Evolutionary conservation across 2,888 invertebrate genomes (phyloP), one percentile per base, ranked within the genome.

Genomic region (Nomada ruficornis): DNA sequence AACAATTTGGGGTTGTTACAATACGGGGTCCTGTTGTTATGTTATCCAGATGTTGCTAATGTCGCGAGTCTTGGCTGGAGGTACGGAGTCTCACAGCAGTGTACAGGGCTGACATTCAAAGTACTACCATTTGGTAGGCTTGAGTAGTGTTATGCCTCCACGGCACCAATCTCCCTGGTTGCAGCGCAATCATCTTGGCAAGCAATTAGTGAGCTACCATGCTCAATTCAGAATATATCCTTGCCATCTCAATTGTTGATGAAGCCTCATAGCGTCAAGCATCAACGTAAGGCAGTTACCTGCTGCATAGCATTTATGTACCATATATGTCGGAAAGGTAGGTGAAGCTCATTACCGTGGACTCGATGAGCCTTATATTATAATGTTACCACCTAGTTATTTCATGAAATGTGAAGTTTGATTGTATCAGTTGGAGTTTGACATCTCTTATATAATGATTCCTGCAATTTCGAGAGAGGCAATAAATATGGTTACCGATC

Each of bases 231-330:
- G 90, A 90, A 90, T 93, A 91, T 90, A 91, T 90, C 88, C 88
- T 90, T 90, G 89, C 90, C 91, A 91, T 91, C 92, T 93, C 90
- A 87, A 86, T 92, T 91, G 93, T 93, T 93, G 92, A 93, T 92
- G 93, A 93, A 92, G 92, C 90, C 90, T 92, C 91, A 90, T 93
- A 92, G 92, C 93, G 89, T 91, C 92, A 86, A 90, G 90, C 90
- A 89, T 90, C 92, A 89, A 90, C 91, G 88, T 92, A 92, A 90
- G 89, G 92, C 93, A 93, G 93, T 93, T 91, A 92, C 90, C 92
- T 91, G 93, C 93, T 92, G 91, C 93, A 84, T 91, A 93, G 92
- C 93, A 93, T 94, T 94, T 94, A 94, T 94, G 94, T 92, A 92
- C 93, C 91, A 92, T 93, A 91, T 92, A 91, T 93, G 93, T 94